Evolutionary conservation across 1,140 invertebrate species (phyloP), one percentile per base, ranked within the genome.

Genomic region (Zaprionus taronus): DNA sequence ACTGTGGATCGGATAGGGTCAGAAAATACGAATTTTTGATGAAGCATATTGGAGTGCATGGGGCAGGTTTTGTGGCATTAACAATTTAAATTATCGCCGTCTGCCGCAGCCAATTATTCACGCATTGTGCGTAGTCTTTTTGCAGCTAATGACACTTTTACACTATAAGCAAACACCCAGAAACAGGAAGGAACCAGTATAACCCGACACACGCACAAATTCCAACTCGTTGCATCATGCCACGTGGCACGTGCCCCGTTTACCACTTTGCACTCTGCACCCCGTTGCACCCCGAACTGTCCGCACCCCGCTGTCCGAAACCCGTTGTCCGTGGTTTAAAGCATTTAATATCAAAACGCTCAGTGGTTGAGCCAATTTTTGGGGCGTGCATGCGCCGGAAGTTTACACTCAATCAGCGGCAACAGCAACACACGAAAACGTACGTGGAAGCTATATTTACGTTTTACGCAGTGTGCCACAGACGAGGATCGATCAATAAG

Each of bases 21-120:
- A 70, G 44, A 64, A 47, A 51, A 26, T 24, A 58, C 44, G 68
- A 56, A 63, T 56, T 77, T 56, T 66, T 65, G 62, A 72, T 66
- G 57, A 49, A 55, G 63, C 55, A 57, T 24, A 22, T 73, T 64
- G 20, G 56, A 24, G 57, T 28, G 56, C 26, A 56, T 41, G 51
- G 24, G 58, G 17, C 72, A 70, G 65, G 66, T 71, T 58, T 31
- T 64, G 67, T 58, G 70, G 65, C 55, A 62, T 72, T 72, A 81
- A 67, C 63, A 70, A 55, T 83, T 75, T 72, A 60, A 80, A 79
- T 79, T 79, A 75, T 75, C 64, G 64, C 26, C n/a, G 60, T 57
- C 51, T 49, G 56, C 51, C 68, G 47, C 47, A 22, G 74, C 81
- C 82, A 84, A 84, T 84, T 84, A 84, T 77, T 77, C 67, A 75